phyloP scores from a whole-genome alignment of 1,140 invertebrate species.

The Battus philenor region DNA sequence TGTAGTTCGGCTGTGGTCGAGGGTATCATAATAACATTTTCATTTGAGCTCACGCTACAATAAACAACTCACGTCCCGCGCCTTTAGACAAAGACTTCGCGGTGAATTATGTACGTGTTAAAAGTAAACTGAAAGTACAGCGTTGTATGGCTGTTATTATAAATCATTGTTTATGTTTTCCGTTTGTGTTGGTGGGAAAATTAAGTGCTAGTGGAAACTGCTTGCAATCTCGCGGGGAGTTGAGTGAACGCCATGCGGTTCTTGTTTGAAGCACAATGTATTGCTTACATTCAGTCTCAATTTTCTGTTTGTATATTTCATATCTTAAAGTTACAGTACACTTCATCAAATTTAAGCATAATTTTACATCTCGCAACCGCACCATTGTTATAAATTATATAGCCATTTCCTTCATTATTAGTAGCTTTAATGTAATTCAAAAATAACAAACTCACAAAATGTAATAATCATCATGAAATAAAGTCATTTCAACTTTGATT shows the following conservation, averaged over 20 bases:
- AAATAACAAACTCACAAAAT: too few species aligned
- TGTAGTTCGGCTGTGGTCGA: conserved; percentile 38
- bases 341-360: too few species aligned
- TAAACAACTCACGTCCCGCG: conserved; percentile 73
- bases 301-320: too few species aligned
- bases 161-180: conserved; percentile 76
- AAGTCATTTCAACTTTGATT: conserved; percentile 24
- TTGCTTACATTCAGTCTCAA: neutral
- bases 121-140: conserved; percentile 74
- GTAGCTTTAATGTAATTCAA: conserved; percentile 1
- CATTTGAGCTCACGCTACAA: conserved; percentile 72
- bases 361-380: too few species aligned
- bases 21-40: conserved; percentile 71
- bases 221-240: conserved; percentile 46
- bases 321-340: too few species aligned
- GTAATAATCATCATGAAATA: conserved; percentile 1
- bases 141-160: conserved; percentile 71
- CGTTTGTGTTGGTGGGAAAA: conserved; percentile 66
- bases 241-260: conserved; percentile 36
- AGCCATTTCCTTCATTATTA: neutral
- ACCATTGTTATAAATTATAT: too few species aligned
- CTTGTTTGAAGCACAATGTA: conserved; percentile 31
- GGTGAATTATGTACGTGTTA: conserved; percentile 75
- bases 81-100: conserved; percentile 71
- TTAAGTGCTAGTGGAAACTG: conserved; percentile 64